phyloP scores from a whole-genome alignment of 2,888 invertebrate species.

The Tricholauxania praeusta region DNA sequence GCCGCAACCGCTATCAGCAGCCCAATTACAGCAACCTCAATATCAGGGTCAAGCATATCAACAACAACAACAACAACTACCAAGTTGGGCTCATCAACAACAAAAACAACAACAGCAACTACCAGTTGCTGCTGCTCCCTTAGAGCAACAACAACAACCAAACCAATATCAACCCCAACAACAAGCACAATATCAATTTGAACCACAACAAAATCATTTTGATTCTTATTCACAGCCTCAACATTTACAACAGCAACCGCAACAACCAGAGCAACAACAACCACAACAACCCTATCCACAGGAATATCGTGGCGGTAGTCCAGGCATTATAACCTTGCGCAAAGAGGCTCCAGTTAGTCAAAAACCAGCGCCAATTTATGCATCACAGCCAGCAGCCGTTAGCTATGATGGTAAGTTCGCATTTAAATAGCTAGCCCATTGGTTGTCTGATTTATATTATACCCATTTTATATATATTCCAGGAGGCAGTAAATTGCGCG shows the following conservation, averaged over 20 bases:
- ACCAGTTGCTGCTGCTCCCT: slow-evolving; percentile 48
- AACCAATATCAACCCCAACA: slow-evolving; percentile 58
- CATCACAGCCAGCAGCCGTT: slow-evolving; percentile 85
- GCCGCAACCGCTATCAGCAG: slow-evolving; percentile 16
- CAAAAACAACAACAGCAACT: slow-evolving; percentile 51
- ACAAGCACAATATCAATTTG: slow-evolving; percentile 55
- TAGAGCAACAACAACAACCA: slow-evolving; percentile 47
- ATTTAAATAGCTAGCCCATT: slow-evolving; percentile 36
- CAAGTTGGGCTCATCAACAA: slow-evolving; percentile 30
- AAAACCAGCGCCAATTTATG: slow-evolving; percentile 79
- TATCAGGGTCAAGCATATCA: slow-evolving; percentile 45
- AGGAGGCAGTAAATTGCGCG: slow-evolving; percentile 87
- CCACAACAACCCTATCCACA: slow-evolving; percentile 51
- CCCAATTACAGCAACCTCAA: slow-evolving; percentile 47
- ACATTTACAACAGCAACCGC: slow-evolving; percentile 50
- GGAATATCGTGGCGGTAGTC: slow-evolving; percentile 70
- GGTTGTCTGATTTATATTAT: not conserved
- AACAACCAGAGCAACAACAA: slow-evolving; percentile 48
- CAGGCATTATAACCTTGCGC: slow-evolving; percentile 71
- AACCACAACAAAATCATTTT: slow-evolving; percentile 64
- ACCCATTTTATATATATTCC: slow-evolving; percentile 31
- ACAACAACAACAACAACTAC: slow-evolving; percentile 40
- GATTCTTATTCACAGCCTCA: slow-evolving; percentile 68
- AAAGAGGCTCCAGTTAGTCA: slow-evolving; percentile 82
- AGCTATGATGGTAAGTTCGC: slow-evolving; percentile 73